These are phyloP conservation scores for Amazonetta brasiliensis DNA, from an alignment of 2,797 vertebrate species.

Conservation along the genomic window DNA sequence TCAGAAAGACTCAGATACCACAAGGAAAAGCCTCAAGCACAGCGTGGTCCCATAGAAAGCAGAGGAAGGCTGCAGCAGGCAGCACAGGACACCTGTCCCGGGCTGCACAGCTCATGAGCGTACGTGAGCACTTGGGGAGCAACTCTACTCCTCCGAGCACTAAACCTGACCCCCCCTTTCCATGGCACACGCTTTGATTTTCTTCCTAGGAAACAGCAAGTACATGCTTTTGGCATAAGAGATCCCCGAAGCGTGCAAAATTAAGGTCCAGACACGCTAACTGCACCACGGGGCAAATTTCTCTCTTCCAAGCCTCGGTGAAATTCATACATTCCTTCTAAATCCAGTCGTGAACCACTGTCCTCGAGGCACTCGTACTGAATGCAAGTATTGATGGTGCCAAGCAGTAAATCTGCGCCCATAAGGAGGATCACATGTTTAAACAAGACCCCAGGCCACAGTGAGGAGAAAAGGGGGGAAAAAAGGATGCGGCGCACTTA, in stretches of 20 bases:
- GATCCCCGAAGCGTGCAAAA: background rate
- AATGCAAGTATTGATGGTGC: background rate
- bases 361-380: background rate
- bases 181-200: accelerated
- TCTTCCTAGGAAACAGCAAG: background rate
- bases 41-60: accelerated
- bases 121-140: accelerated
- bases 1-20: background rate
- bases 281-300: background rate
- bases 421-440: background rate
- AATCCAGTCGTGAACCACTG: background rate
- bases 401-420: background rate
- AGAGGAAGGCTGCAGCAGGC: background rate
- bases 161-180: background rate
- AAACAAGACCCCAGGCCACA: background rate
- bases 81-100: background rate
- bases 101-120: background rate
- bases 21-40: background rate
- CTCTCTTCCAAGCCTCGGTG: background rate
- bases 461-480: accelerated
- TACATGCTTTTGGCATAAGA: background rate
- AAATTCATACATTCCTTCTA: background rate
- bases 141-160: background rate
- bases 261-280: background rate
- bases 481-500: background rate